Evolutionary conservation across 2,888 invertebrate genomes (phyloP).

Genomic region (Ernsta delagoae): DNA sequence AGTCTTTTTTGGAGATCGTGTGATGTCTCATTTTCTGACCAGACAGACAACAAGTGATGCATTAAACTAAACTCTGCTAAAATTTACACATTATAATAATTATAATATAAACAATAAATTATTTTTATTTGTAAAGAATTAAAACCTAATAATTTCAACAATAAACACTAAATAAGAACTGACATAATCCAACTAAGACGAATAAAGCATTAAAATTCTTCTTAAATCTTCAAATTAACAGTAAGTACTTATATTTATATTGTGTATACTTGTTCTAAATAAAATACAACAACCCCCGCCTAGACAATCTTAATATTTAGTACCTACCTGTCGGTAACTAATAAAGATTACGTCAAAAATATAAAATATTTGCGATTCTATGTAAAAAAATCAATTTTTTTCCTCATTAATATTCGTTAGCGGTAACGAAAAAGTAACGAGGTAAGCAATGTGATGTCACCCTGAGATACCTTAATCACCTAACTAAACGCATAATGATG

Average conservation of each 20-base stretch:
- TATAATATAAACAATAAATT: slow-evolving; percentile 50
- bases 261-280: neutral
- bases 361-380: too few species aligned
- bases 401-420: neutral
- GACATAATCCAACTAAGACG: slow-evolving; percentile 8
- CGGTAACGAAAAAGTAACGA: neutral
- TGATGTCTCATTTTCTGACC: slow-evolving; percentile 67
- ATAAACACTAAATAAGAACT: slow-evolving; percentile 22
- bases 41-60: slow-evolving; percentile 72
- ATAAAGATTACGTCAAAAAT: neutral
- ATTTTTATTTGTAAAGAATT: slow-evolving; percentile 34
- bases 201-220: slow-evolving; percentile 7
- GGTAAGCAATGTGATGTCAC: slow-evolving; percentile 1
- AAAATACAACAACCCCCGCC: slow-evolving; percentile 6
- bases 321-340: slow-evolving; percentile 17
- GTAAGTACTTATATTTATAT: neutral
- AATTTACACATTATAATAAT: slow-evolving; percentile 42
- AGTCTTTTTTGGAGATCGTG: slow-evolving; percentile 78
- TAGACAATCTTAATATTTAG: slow-evolving; percentile 13
- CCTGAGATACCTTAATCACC: slow-evolving; percentile 7
- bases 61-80: slow-evolving; percentile 43
- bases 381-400: neutral
- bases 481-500: neutral
- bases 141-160: slow-evolving; percentile 43
- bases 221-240: neutral